These are phyloP conservation scores for Notechis scutatus DNA, from an alignment of 2,113 vertebrate genomes.

Conservation along the genomic window DNA sequence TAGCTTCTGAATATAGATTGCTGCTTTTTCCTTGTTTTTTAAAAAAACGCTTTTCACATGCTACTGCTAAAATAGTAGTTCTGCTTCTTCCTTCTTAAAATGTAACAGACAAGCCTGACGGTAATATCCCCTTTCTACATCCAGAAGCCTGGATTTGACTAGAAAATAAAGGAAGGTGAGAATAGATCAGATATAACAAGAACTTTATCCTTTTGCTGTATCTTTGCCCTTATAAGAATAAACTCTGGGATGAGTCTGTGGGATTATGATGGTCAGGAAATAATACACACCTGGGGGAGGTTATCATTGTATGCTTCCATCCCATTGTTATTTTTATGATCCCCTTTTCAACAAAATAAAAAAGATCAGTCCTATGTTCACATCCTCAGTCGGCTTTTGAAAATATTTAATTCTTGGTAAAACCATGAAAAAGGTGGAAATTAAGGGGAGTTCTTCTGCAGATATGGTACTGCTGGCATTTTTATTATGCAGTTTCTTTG, in stretches of 20 bases:
- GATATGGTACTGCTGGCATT: not conserved
- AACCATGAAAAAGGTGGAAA: not conserved
- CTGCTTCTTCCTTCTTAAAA: slow-evolving; percentile 30
- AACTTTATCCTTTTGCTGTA: not conserved
- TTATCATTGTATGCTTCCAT: not conserved
- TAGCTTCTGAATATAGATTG: slow-evolving; percentile 43
- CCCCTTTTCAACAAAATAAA: not conserved
- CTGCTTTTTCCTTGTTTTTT: not conserved
- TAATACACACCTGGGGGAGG: not conserved
- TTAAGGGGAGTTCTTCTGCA: not conserved
- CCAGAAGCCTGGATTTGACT: not conserved
- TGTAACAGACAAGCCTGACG: slow-evolving; percentile 22
- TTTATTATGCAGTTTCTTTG: not conserved
- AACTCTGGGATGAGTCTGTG: not conserved
- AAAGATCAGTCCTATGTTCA: not conserved
- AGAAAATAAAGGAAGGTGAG: slow-evolving; percentile 11
- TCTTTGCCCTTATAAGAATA: not conserved
- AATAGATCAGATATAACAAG: not conserved
- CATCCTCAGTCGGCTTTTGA: not conserved
- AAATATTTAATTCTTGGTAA: not conserved
- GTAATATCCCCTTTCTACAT: not conserved
- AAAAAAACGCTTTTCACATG: not conserved
- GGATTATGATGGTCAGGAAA: not conserved
- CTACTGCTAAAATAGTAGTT: slow-evolving; percentile 20
- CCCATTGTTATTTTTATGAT: not conserved